Base-by-base conservation (phyloP, 2,888 invertebrate species). In the Kryphioiulus occultus region DNA sequence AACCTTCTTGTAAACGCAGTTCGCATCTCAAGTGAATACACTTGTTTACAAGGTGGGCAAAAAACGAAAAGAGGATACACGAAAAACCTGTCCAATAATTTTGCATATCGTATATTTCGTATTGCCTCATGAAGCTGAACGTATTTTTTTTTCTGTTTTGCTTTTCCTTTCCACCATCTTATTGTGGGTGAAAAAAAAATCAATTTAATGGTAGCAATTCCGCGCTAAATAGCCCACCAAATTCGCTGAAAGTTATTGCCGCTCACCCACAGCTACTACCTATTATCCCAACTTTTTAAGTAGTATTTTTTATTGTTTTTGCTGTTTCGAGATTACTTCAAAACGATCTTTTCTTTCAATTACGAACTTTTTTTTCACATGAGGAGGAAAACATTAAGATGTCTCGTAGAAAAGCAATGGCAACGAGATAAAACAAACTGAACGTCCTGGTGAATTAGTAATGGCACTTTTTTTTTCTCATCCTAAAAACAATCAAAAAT, bases 131-230 rank as follows among this genome's bases (percentile, higher is more conserved):
- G 26, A 26, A 10, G 68, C 26, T 68, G 26, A 7, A 68, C 3
- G 10, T 47, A 10, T 26, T 0, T 68, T 68, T 68, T 68, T 68
- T 68, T 26, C 12, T n/a, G n/a, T n/a, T 59, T n/a, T 59, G n/a
- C n/a, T 35, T 35, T 47, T 17, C n/a, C n/a, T 59, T n/a, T 22
- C 59, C 19, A 22, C 10, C 12, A 78, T 30, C 30, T 30, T 32
- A 78, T 30, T 30, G 1, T n/a, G n/a, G n/a, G 53, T 30, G 78
- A 30, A 78, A 78, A 78, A 78, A 78, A 78, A 78, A 78, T 78
- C 78, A 78, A 78, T 78, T 78, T 78, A 78, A 78, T 78, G 78
- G 30, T 78, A 78, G 78, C 78, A 78, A 78, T 78, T 78, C 78
- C 17, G 78, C 26, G 26, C 78, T 78, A 78, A 78, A 78, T 78